These are phyloP conservation scores for Diaperis boleti DNA, from an alignment of 2,888 invertebrate genomes.

Conservation along the genomic window DNA sequence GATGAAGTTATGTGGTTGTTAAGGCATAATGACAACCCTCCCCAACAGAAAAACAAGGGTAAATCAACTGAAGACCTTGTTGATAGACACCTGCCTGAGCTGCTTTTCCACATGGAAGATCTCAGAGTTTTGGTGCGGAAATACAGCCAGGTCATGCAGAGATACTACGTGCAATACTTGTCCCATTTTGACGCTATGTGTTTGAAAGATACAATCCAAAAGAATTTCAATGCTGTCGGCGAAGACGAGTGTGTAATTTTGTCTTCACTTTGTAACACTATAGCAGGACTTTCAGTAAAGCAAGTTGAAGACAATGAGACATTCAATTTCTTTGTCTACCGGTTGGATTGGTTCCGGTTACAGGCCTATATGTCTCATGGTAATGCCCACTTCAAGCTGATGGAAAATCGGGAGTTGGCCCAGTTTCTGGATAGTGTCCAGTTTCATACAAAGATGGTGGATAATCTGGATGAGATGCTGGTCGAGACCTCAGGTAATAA, in stretches of 20 bases:
- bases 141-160: conserved; percentile 82
- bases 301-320: conserved; percentile 97
- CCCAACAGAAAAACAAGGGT: conserved; percentile 83
- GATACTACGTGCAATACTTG: conserved; percentile 97
- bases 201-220: conserved; percentile 85
- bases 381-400: conserved; percentile 82
- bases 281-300: conserved; percentile 87
- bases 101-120: conserved; percentile 98
- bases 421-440: conserved; percentile 94
- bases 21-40: conserved; percentile 96
- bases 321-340: conserved; percentile 94
- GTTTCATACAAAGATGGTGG: conserved; percentile 98
- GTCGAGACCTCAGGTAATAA: conserved; percentile 98
- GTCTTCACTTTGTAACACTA: conserved; percentile 91
- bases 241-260: conserved; percentile 96
- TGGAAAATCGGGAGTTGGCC: conserved; percentile 88
- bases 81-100: conserved; percentile 95
- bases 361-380: conserved; percentile 93
- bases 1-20: conserved; percentile 98
- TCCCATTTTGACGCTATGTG: conserved; percentile 96
- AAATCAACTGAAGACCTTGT: conserved; percentile 93
- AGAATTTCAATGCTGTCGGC: conserved; percentile 85
- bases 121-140: conserved; percentile 93
- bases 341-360: conserved; percentile 95
- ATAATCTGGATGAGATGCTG: conserved; percentile 96